phyloP scores from a whole-genome alignment of 2,797 vertebrate species.

The Chromobotia macracanthus region DNA sequence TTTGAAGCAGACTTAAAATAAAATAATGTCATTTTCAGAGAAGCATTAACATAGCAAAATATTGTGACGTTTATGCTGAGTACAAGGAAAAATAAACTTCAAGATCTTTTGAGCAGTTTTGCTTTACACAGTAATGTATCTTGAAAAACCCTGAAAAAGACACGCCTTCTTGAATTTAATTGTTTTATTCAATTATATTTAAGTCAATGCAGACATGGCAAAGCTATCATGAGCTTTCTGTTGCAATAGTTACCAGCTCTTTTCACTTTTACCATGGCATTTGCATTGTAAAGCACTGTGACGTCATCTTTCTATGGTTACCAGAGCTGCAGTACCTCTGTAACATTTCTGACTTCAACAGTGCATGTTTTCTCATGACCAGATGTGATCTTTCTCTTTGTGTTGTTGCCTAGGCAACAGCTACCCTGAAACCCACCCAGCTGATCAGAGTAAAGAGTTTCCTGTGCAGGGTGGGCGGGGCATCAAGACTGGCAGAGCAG shows the following conservation, averaged over 20 bases:
- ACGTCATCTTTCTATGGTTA: neutral
- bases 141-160: too few relatives aligned
- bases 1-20: too few relatives aligned
- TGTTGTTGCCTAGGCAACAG: conserved; percentile 72
- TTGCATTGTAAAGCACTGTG: neutral
- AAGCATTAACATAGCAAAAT: too few relatives aligned
- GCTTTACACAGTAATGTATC: too few relatives aligned
- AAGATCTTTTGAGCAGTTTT: too few relatives aligned
- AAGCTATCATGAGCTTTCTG: neutral
- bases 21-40: too few relatives aligned
- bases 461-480: conserved; percentile 57
- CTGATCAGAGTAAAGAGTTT: conserved; percentile 63
- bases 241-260: neutral
- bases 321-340: neutral
- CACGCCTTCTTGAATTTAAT: too few relatives aligned
- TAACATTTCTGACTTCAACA: neutral
- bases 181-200: too few relatives aligned
- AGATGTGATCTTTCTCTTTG: conserved; percentile 31
- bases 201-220: too few relatives aligned
- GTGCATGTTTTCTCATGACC: neutral
- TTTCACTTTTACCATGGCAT: neutral
- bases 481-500: conserved; percentile 37
- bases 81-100: too few relatives aligned
- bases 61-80: too few relatives aligned
- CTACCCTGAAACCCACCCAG: conserved; percentile 68